Conservation (phyloP, 2,797 vertebrate genomes). For the Ctenochaetus hawaiiensis region DNA sequence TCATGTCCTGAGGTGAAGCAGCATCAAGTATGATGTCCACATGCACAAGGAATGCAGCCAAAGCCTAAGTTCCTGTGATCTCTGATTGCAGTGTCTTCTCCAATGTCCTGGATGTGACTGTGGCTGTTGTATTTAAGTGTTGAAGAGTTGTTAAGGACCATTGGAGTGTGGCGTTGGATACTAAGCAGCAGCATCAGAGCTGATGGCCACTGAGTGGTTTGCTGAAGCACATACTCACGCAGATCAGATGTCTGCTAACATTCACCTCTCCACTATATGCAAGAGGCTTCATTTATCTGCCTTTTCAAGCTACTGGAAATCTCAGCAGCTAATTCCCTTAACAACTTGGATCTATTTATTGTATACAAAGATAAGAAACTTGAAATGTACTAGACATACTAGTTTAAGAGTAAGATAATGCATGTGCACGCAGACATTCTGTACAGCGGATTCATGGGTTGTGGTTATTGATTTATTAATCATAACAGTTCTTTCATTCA, state of each 20-base stretch:
- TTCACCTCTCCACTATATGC: background rate
- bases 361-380: background rate
- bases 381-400: background rate
- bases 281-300: background rate
- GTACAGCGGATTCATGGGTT: background rate
- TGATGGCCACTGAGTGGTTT: background rate
- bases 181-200: background rate
- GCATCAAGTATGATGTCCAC: slow-evolving; percentile 9
- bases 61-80: background rate
- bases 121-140: background rate
- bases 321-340: background rate
- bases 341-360: background rate
- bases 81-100: slow-evolving; percentile 10
- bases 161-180: background rate
- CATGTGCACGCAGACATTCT: background rate
- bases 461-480: background rate
- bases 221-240: background rate
- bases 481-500: background rate
- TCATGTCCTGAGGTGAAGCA: slow-evolving; percentile 22
- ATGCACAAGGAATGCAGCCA: slow-evolving; percentile 16
- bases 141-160: background rate
- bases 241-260: background rate
- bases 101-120: background rate
- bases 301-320: background rate
- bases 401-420: background rate